Evolutionary conservation across 2,797 vertebrate genomes (phyloP).

Genomic region (Acanthis flammea): DNA sequence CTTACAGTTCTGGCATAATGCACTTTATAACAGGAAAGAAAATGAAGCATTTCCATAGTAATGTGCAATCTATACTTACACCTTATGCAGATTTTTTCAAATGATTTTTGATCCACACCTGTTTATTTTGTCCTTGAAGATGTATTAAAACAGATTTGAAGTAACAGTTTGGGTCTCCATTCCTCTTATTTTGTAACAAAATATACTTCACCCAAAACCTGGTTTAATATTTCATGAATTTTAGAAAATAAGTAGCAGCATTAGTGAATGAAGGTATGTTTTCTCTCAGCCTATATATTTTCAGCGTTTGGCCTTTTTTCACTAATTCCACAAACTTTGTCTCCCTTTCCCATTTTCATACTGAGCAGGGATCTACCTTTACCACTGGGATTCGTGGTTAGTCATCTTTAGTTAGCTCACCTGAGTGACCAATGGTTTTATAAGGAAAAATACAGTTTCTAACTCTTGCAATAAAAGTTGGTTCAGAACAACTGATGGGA

Average conservation of each 20-base stretch:
- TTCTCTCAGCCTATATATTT: background rate
- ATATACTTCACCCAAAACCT: background rate
- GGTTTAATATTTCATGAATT: background rate
- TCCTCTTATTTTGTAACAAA: background rate
- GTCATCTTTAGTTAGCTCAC: background rate
- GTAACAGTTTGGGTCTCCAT: background rate
- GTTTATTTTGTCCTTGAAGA: slow-evolving; percentile 36
- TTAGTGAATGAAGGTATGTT: background rate
- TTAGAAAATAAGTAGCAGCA: background rate
- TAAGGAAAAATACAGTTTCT: background rate
- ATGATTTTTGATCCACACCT: slow-evolving; percentile 11
- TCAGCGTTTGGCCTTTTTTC: background rate
- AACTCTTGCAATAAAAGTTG: background rate
- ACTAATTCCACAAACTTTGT: background rate
- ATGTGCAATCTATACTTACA: slow-evolving; percentile 10
- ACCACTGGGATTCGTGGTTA: rapidly evolving
- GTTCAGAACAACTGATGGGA: background rate
- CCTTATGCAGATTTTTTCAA: background rate
- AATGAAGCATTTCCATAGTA: slow-evolving; percentile 17
- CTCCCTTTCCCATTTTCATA: background rate
- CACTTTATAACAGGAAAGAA: slow-evolving; percentile 45
- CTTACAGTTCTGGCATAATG: slow-evolving; percentile 20
- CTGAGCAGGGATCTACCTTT: background rate
- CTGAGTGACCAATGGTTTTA: background rate
- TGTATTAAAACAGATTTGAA: slow-evolving; percentile 43